Base-by-base conservation (phyloP, 2,888 invertebrate species). In the Phania funesta region DNA sequence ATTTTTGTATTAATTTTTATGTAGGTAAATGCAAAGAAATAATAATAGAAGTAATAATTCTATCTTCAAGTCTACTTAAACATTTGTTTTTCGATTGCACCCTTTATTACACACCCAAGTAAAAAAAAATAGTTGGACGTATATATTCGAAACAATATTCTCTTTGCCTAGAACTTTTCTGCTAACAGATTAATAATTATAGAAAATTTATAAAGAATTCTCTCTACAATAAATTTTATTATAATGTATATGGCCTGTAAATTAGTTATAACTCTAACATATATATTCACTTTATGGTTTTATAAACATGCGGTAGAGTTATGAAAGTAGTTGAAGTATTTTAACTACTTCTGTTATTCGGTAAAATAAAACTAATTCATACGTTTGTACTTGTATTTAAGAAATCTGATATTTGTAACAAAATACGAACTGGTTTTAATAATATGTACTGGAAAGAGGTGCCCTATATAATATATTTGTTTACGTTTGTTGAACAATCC, bases 1-100 rank as follows among this genome's bases (percentile, higher is more conserved):
- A n/a, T n/a, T n/a, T 64, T 64, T 22, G 64, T 44, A 46, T 44
- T 74, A 54, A 54, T 24, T 46, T 52, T 54, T 24, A 54, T 20
- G 44, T 52, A 54, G 22, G 44, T 29, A 62, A 62, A 52, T 44
- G 50, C 26, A 62, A 62, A 52, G 35, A 41, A 44, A 60, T 9
- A 20, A 1, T 20, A 26, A 13, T 52, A 41, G 38, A 24, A 60
- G 48, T 60, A 60, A 70, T 60, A 60, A 18, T 60, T 71, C 20
- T 50, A 32, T n/a, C n/a, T n/a, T n/a, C 35, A 62, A 26, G n/a
- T 29, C 26, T 62, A 11, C 2, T 62, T 32, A 13, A 22, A 41
- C n/a, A 11, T 18, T 54, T 41, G 1, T n/a, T 67, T 26, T 67
- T 18, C 16, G 4, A n/a, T 3, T 52, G n/a, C n/a, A 65, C 16